Percentiles rank a stretch among this genome's conserved stretches.
phyloP scores from a whole-genome alignment of 2,113 vertebrate species.

The Macaca fascicularis region T2T-MFA8v1.1 NC_088376.1:194275001-194275500 shows the following conservation, averaged over 20 bases:
- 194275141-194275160: background rate
- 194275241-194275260: conserved; percentile 35
- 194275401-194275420: conserved; percentile 81
- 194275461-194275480: conserved; percentile 73
- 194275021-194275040: background rate
- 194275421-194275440: conserved; percentile 78
- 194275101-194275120: background rate
- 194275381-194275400: conserved; percentile 78
- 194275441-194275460: conserved; percentile 57
- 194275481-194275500: conserved; percentile 61
- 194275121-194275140: background rate
- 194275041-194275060: background rate
- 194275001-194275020: background rate
- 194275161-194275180: background rate
- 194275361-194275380: conserved; percentile 60
- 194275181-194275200: background rate
- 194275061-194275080: background rate
- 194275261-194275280: conserved; percentile 20
- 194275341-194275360: conserved; percentile 79
- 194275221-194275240: conserved; percentile 25
- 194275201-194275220: background rate
- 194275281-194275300: conserved; percentile 55
- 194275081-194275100: background rate
- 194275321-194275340: conserved; percentile 74
- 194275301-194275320: conserved; percentile 48